These are phyloP conservation scores for Yponomeuta cagnagella DNA, from an alignment of 2,888 invertebrate species.

Conservation along the genomic window DNA sequence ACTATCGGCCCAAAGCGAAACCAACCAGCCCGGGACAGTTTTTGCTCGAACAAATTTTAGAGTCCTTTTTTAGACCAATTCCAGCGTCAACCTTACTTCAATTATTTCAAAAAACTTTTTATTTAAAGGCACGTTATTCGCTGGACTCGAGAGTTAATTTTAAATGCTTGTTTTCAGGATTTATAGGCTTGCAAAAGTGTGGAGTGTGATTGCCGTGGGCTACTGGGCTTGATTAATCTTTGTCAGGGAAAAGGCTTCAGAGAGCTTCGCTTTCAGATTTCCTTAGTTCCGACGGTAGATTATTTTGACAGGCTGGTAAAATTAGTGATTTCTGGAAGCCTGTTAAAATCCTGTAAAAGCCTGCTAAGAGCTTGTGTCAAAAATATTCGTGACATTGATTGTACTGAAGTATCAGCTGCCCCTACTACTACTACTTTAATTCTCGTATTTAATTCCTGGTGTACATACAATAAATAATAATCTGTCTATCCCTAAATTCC, in stretches of 20 bases:
- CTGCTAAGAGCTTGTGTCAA: no score
- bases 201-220: slow-evolving; percentile 14
- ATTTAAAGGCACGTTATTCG: slow-evolving; percentile 18
- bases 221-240: slow-evolving; percentile 7
- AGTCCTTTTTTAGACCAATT: slow-evolving; percentile 47
- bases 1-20: neutral
- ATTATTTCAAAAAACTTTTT: slow-evolving; percentile 67
- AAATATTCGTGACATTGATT: no score
- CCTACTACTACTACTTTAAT: no score
- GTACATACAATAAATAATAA: no score
- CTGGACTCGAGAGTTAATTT: slow-evolving; percentile 30
- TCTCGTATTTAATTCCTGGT: no score
- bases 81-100: slow-evolving; percentile 39
- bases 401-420: no score
- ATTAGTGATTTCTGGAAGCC: no score
- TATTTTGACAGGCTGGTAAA: no score
- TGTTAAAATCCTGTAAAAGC: no score
- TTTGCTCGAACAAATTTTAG: slow-evolving; percentile 59
- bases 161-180: slow-evolving; percentile 35
- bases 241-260: neutral
- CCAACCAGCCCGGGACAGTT: slow-evolving; percentile 49
- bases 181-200: slow-evolving; percentile 16
- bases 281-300: no score
- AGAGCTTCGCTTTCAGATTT: neutral
- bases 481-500: no score